Evolutionary conservation across 2,113 vertebrate genomes (phyloP), one percentile per base, ranked within the genome.

Genomic region (Oenanthe oenanthe): DNA sequence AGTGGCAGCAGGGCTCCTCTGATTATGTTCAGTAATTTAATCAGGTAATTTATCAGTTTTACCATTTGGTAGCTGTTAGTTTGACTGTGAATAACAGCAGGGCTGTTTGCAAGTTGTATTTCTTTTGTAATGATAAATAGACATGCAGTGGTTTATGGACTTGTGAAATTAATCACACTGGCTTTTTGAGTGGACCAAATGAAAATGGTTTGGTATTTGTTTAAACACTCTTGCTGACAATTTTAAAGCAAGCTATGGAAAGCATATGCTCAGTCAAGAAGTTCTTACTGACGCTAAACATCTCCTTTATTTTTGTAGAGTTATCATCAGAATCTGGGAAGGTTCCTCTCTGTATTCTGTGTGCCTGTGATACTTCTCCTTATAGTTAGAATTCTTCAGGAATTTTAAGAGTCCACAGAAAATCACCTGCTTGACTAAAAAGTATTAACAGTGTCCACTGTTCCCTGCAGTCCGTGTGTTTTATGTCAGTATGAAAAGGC

Each of bases 371-470:
- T 65, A 40, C 22, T 75, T 75, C 22, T 73, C 10, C 56, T 82
- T 89, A n/a, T 3, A 72, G n/a, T 28, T 45, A 11, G 3, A 71
- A 43, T 66, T 92, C 48, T 57, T 78, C 24, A 63, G 77, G 36
- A 32, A 18, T 67, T 51, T 74, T 67, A 45, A 53, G 67, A 83
- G 31, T 32, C 73, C 24, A 28, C 47, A 51, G 34, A 13, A 34
- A 61, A 31, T 40, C 1, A 2, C 20, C 26, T 16, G 6, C 45
- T 15, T 57, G 74, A 29, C 34, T 71, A 38, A 43, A 65, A 77
- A 43, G 10, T 68, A 3, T 57, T 61, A 36, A 28, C 0, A 0
- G 11, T 79, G 54, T 48, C 47, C 10, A 4, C 20, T 0, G 3
- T 73, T 89, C 36, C 24, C 24, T 76, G 19, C 42, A 16, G n/a